Evolutionary conservation across 2,113 vertebrate species (phyloP).

Genomic region (Phainopepla nitens): DNA sequence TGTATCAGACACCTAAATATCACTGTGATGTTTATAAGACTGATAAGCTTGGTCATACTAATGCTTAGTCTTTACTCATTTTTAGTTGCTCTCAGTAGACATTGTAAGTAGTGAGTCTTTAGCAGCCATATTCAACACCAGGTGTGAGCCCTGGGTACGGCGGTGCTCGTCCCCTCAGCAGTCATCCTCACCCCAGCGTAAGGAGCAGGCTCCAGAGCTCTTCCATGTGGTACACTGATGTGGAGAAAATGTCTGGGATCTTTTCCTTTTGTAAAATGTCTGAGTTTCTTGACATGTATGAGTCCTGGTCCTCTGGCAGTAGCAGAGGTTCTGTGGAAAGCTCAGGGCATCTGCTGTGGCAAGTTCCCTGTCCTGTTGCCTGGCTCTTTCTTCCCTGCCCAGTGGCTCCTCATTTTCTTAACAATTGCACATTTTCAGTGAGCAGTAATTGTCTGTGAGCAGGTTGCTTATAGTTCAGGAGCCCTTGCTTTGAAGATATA

Average conservation of each 20-base stretch:
- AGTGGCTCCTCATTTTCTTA: background rate
- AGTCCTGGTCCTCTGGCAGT: background rate
- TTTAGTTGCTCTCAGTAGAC: background rate
- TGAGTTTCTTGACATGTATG: background rate
- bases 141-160: background rate
- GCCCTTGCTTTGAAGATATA: background rate
- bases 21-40: background rate
- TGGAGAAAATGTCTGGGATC: background rate
- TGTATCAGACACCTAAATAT: background rate
- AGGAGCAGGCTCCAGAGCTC: background rate
- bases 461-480: background rate
- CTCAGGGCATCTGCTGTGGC: rapidly evolving
- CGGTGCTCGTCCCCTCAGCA: rapidly evolving
- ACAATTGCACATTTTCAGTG: background rate
- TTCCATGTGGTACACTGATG: background rate
- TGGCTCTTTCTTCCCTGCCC: background rate
- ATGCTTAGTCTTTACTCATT: background rate
- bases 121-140: rapidly evolving
- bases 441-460: rapidly evolving
- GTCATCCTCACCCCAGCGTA: rapidly evolving
- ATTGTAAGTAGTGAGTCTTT: background rate
- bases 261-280: background rate
- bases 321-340: background rate
- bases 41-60: background rate
- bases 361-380: background rate